These are phyloP conservation scores for Patiria pectinifera DNA, from an alignment of 53 echinoderm and acorn worm species.

Conservation along the genomic window DNA sequence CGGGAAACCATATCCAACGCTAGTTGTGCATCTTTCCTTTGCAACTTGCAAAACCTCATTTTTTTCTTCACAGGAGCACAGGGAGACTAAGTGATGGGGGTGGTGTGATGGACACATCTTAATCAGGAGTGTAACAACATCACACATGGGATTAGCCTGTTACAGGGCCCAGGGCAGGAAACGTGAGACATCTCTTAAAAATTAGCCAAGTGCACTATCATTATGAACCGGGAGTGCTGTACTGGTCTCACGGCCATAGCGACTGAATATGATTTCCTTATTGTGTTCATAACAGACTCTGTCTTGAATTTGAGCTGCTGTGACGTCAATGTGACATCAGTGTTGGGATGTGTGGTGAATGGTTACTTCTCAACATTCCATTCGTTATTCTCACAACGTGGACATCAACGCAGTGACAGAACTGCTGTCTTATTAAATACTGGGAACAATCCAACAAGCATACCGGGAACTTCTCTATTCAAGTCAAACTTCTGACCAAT, in stretches of 20 bases:
- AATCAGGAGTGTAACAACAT: conserved; percentile 63
- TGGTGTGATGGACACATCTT: conserved; percentile 57
- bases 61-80: conserved; percentile 17
- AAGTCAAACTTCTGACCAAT: conserved; percentile 46
- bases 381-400: too few relatives aligned
- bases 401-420: too few relatives aligned
- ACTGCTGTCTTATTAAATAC: too few relatives aligned
- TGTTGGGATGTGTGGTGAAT: neutral
- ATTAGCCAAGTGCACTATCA: conserved; percentile 61
- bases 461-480: neutral
- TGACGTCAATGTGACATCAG: neutral
- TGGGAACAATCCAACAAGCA: neutral
- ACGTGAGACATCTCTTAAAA: conserved; percentile 39
- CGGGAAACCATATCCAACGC: conserved; percentile 46
- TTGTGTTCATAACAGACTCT: neutral
- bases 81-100: conserved; percentile 40
- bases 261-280: conserved; percentile 23
- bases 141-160: conserved; percentile 62
- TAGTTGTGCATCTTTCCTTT: neutral
- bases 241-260: neutral
- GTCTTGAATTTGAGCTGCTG: neutral
- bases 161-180: conserved; percentile 51
- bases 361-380: neutral
- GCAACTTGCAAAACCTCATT: neutral
- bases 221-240: neutral